Evolutionary conservation across 2,888 invertebrate species (phyloP).

Genomic region (Ernsta delagoae): DNA sequence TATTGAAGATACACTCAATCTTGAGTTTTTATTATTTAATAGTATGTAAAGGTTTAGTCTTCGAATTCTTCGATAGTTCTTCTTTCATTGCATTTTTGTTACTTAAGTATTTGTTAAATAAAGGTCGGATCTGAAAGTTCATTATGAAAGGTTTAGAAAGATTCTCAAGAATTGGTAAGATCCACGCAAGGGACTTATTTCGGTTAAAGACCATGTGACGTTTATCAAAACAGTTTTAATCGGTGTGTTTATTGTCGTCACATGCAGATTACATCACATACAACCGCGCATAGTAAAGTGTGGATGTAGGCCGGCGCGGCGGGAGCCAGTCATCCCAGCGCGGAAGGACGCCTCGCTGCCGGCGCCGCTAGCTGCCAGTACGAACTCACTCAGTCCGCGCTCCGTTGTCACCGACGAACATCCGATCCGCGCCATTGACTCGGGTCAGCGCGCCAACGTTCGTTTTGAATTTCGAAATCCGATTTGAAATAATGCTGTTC

Average conservation of each 20-base stretch:
- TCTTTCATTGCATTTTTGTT: no score
- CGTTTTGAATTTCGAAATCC: conserved; percentile 40
- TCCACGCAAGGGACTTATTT: no score
- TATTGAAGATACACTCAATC: no score
- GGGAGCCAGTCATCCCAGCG: conserved; percentile 73
- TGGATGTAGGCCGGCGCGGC: conserved; percentile 78
- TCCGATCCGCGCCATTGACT: conserved; percentile 67
- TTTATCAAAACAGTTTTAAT: conserved; percentile 57
- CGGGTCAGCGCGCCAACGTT: conserved; percentile 51
- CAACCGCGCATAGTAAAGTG: conserved; percentile 43
- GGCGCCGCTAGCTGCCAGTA: conserved; percentile 41
- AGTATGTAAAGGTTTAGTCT: no score
- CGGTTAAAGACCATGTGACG: no score
- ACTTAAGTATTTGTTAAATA: no score
- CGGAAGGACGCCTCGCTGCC: conserved; percentile 62
- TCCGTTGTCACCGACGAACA: conserved; percentile 71
- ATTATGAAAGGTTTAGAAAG: no score
- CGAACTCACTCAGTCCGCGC: conserved; percentile 47
- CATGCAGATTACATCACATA: conserved; percentile 76
- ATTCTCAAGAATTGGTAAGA: no score
- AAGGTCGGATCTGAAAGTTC: no score
- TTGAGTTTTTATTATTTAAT: no score
- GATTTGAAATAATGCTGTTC: conserved; percentile 48
- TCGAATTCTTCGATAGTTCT: no score
- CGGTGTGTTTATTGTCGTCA: conserved; percentile 64